phyloP scores from a whole-genome alignment of 2,113 vertebrate species.

The Antigone vipio region DNA sequence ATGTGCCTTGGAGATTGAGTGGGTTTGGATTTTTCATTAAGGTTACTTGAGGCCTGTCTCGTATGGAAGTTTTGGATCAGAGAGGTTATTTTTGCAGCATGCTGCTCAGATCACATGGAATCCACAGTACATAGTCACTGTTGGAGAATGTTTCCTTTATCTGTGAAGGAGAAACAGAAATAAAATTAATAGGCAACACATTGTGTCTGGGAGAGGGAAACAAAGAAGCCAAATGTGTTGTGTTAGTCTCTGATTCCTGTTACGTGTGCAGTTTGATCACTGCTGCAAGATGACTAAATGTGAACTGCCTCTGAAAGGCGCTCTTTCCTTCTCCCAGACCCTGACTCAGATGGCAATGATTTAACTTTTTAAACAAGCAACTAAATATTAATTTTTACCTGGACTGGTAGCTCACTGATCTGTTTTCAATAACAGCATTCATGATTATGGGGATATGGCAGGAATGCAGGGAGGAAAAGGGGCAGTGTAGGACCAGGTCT shows the following conservation, averaged over 20 bases:
- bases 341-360: not conserved
- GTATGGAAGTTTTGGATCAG: not conserved
- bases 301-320: not conserved
- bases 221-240: not conserved
- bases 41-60: not conserved
- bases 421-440: not conserved
- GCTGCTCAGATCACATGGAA: not conserved
- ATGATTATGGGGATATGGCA: not conserved
- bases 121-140: not conserved
- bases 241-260: not conserved
- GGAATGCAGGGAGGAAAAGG: not conserved
- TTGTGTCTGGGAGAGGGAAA: not conserved
- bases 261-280: not conserved
- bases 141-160: conserved; percentile 5
- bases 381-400: not conserved
- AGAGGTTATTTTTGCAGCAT: not conserved
- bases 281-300: not conserved
- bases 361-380: not conserved
- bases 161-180: not conserved
- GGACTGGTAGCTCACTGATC: not conserved
- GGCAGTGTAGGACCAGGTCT: not conserved
- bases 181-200: not conserved
- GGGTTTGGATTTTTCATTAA: not conserved
- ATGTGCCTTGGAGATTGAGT: not conserved
- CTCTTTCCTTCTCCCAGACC: not conserved